phyloP scores from a whole-genome alignment of 2,113 vertebrate genomes.

The Dasyurus viverrinus region DNA sequence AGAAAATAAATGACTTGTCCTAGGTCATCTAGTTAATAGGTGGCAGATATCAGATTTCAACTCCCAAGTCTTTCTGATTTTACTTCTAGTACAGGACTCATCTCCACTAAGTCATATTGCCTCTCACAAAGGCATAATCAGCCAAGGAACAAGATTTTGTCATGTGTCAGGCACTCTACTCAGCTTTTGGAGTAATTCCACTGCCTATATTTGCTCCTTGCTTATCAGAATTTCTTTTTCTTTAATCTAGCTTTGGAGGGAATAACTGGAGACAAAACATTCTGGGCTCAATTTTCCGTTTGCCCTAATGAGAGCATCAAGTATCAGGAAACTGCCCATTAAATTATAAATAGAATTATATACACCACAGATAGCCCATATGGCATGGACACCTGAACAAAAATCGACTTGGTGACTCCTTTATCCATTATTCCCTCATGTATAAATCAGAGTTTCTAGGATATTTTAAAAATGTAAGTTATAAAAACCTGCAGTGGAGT shows the following conservation, averaged over 20 bases:
- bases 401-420: conserved; percentile 15
- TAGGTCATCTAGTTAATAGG: background rate
- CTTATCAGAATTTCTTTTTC: background rate
- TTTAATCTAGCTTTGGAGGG: background rate
- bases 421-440: conserved; percentile 42
- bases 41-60: background rate
- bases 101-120: background rate
- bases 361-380: background rate
- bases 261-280: background rate
- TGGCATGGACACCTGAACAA: background rate
- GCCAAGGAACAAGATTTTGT: background rate
- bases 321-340: conserved; percentile 9
- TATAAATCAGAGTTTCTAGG: conserved; percentile 70
- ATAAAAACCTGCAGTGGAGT: conserved; percentile 46
- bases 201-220: background rate
- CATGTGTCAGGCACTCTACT: background rate
- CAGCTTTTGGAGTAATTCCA: background rate
- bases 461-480: conserved; percentile 61
- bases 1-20: background rate
- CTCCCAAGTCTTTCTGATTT: background rate
- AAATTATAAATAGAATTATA: background rate
- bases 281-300: conserved; percentile 17
- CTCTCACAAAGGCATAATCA: background rate
- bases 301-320: conserved; percentile 23
- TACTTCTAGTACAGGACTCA: background rate